Evolutionary conservation across 2,888 invertebrate species (phyloP), one percentile per base, ranked within the genome.

Genomic region (Yponomeuta sedellus): DNA sequence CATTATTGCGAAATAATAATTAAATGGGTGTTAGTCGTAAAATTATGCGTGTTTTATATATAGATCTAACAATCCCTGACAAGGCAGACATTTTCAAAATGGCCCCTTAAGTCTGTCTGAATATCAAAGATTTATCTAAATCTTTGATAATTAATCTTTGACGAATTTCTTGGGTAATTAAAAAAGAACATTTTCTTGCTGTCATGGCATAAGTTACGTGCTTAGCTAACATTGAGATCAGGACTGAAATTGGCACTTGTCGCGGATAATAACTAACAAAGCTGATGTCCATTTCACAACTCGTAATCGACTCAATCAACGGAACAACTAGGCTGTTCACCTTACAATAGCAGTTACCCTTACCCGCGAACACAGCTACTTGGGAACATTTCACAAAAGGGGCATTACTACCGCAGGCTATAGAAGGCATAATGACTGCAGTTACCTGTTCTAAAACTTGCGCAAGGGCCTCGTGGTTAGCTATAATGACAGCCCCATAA

Each of bases 391-490:
- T 52, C 44, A 52, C 44, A 52, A 52, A 52, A 10, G 44, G 44
- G 10, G 1, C 34, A 52, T 5, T 52, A 52, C 44, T 52, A 52
- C 44, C 44, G 12, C 16, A 52, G 44, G 44, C 44, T 16, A 52
- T 4, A 52, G 44, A 12, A 65, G n/a, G 58, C 62, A 57, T 11
- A 58, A 58, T 61, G 57, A 65, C 28, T 40, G 44, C 44, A 20
- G n/a, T 57, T 85, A 97, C 97, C 93, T 97, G 96, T 87, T 97
- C 97, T 70, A 97, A 92, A 75, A 97, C 95, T 87, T 97, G 97
- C 65, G 97, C 96, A 22, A 97, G 92, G 10, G 97, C 97, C 86
- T 97, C 97, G 79, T 97, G 97, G 90, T 97, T 97, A 69, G 97
- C 97, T 56, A 96, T 95, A 70, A 97, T 95, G 52, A 97, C 97